Evolutionary conservation across 30 jellyfish, hydroid and myxozoan species (phyloP), one percentile per base, ranked within the genome.

Genomic region (Chrysaora quinquecirrha): DNA sequence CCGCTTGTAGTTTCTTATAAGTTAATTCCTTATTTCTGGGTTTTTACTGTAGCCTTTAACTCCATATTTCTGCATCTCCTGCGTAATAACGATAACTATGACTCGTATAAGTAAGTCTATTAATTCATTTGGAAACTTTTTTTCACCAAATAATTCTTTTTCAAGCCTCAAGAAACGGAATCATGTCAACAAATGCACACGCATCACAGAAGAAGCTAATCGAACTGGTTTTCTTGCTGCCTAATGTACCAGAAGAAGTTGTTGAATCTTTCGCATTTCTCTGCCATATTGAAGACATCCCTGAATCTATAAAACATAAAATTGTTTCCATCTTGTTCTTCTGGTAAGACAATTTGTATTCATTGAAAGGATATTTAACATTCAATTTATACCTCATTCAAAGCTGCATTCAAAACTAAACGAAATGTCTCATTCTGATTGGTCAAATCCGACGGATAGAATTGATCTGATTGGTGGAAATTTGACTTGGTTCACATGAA

Each of bases 161-260:
- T 52, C 6, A 4, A 52, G 68, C 68, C 3, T 52, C 68, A 43
- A 11, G 22, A 70, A 46, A 14, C 38, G 56, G 67, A 18, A 33
- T 70, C 0, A 25, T 30, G 52, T 3, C 54, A 22, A 35, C 20
- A 24, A 16, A 66, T n/a, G 78, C 47, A 25, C 29, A 3, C 1
- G 71, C 24, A 1, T 34, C 69, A 60, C 92, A 82, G 19, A 58
- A 75, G 47, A 56, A 34, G 35, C 46, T 68, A 0, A n/a, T 82
- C 0, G 92, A 82, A 48, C 18, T 82, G 64, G 70, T 82, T 18
- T 82, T 31, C 48, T 71, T 27, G 27, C 67, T 82, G 49, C 80
- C 84, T 10, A 23, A 24, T 6, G 64, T 82, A 18, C 23, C 48
- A 10, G 54, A 52, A 60, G 85, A 82, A 10, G 49, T 82, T n/a